Conservation (phyloP, 2,888 invertebrate genomes). For the Leptopterna dolabrata region DNA sequence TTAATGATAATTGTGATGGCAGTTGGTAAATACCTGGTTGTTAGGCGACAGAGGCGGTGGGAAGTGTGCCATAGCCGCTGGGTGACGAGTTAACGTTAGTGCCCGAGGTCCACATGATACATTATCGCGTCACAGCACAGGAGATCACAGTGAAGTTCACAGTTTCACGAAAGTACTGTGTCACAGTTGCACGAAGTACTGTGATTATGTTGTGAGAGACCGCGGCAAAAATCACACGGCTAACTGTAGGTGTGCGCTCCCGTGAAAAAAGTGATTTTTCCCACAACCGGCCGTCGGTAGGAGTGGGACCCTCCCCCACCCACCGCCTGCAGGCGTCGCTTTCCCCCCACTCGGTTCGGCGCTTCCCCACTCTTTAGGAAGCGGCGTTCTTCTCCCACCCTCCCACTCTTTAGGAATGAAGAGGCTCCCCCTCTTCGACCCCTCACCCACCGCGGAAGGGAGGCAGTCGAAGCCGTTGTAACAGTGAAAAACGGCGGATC, state of each 20-base stretch:
- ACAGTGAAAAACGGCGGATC: constrained; percentile 5
- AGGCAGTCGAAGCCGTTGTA: no score
- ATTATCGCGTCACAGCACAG: constrained; percentile 50
- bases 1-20: neutral
- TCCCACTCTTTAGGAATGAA: neutral
- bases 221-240: constrained; percentile 19
- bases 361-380: constrained; percentile 27
- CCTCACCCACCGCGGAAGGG: neutral
- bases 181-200: neutral
- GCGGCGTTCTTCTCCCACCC: constrained; percentile 23
- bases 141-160: neutral
- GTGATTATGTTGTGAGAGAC: neutral
- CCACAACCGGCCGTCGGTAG: constrained; percentile 22
- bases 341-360: constrained; percentile 45
- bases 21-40: constrained; percentile 58
- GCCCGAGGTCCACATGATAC: constrained; percentile 59
- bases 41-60: constrained; percentile 59
- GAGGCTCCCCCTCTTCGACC: neutral
- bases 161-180: neutral
- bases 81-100: constrained; percentile 48
- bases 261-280: constrained; percentile 61
- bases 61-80: constrained; percentile 58
- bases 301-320: constrained; percentile 40
- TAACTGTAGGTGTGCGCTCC: constrained; percentile 47
- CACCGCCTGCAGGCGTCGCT: neutral